Base-by-base conservation (phyloP, 1,140 invertebrate genomes). In the Battus philenor region DNA sequence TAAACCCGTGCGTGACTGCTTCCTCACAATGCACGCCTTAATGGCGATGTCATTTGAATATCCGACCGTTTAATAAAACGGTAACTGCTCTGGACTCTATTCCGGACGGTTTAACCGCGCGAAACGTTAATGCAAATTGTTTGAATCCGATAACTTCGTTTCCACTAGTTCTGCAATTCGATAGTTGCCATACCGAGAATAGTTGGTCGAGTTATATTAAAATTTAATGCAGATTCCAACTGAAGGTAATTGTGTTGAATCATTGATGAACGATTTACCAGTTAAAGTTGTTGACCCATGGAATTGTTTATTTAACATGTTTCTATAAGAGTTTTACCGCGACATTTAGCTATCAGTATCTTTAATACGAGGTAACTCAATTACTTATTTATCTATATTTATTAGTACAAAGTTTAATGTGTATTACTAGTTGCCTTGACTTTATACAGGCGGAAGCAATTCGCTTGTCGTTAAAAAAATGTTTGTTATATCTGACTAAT, bases 111-210 rank as follows among this genome's bases (percentile, higher is more conserved):
- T 50, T 26, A 59, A 50, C 51, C 50, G 46, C 47, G 50, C 46
- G 31, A 41, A 54, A 15, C 24, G 38, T 54, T 34, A 41, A 41
- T 48, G 44, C 47, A 51, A 54, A 59, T 59, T 54, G 51, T 59
- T 58, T 47, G 33, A 44, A 54, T 59, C 44, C 48, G 39, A 59
- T 59, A 48, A 59, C 53, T 50, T 36, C 29, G 30, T 44, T 48
- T 32, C 31, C 47, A 26, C 24, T 51, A 59, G 47, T 59, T 50
- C 54, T 48, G 29, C 48, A 43, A 49, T 51, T 59, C 22, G 45
- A 50, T 50, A 48, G 34, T 50, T 46, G 56, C 47, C 30, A 36
- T 39, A 41, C 38, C 38, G 18, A 41, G 38, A 47, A 47, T 43
- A 45, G 38, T 44, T 22, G 26, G 44, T 29, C 1, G 44, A 44